Percentiles rank a stretch among this genome's conserved stretches.
phyloP scores from a whole-genome alignment of 1,140 invertebrate species.

The Papilio helenus region DNA sequence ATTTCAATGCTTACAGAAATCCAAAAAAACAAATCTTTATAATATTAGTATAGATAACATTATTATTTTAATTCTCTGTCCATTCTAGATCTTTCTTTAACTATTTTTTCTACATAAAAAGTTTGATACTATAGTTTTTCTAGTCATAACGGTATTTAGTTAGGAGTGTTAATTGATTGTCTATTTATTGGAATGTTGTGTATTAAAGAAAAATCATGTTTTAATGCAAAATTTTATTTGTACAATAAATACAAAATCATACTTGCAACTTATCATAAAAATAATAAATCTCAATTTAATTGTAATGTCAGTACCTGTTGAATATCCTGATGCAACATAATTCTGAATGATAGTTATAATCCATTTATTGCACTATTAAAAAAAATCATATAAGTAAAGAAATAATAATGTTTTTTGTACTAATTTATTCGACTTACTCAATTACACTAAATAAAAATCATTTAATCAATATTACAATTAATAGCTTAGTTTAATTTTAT shows the following conservation, averaged over 20 bases:
- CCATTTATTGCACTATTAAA: constrained; percentile 67
- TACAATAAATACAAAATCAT: constrained; percentile 82
- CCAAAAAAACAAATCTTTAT: too few species aligned
- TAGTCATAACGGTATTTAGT: not conserved
- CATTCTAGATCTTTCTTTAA: too few species aligned
- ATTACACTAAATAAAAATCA: constrained; percentile 33
- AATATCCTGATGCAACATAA: constrained; percentile 42
- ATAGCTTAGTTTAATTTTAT: constrained; percentile 41
- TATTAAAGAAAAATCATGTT: constrained; percentile 50
- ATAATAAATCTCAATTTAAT: constrained; percentile 76
- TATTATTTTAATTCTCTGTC: too few species aligned
- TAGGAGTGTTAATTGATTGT: constrained; percentile 20
- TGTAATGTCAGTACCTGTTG: constrained; percentile 52
- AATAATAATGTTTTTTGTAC: constrained; percentile 71
- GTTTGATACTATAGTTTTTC: too few species aligned
- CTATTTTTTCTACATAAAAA: too few species aligned
- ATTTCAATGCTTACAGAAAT: too few species aligned
- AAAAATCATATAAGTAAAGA: constrained; percentile 50
- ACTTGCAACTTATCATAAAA: constrained; percentile 76
- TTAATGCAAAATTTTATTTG: constrained; percentile 81
- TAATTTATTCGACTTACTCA: constrained; percentile 68
- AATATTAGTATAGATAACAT: too few species aligned
- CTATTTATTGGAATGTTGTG: constrained; percentile 31
- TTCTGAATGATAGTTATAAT: constrained; percentile 44
- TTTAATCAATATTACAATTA: constrained; percentile 25